Base-by-base conservation (phyloP, 2,113 vertebrate genomes). In the Tragulus kanchil region DNA sequence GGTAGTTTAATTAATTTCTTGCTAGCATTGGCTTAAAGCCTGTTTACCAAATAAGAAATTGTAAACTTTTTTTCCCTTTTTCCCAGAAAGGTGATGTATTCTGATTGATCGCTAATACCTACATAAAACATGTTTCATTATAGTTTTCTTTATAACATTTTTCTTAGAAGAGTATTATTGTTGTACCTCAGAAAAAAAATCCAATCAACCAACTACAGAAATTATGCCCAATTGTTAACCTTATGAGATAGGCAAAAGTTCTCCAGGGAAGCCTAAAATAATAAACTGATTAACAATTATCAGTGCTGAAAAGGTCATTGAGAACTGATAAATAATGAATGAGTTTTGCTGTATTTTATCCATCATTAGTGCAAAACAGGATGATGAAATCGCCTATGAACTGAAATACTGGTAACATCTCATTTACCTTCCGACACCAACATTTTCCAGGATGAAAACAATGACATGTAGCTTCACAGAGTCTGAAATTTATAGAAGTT, bases 131-230 rank as follows among this genome's bases (percentile, higher is more conserved):
- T 91, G 69, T 97, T 95, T 65, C 50, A 89, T 84, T 97, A 98
- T 73, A 97, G 91, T 96, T 97, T 91, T 85, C 45, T 97, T 98
- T 94, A 97, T 79, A 94, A 97, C 6, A 95, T 97, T 92, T 73
- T 98, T 97, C 89, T 96, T 96, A 48, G 96, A 96, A 94, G 21
- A 96, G 77, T 25, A 86, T 83, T 97, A 59, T 14, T 97, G 90
- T 85, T 95, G 88, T 89, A 97, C 95, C 97, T 98, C 93, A 97
- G 96, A 95, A 97, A 98, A 98, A 98, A 98, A 97, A 95, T 91
- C 93, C 26, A 97, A 97, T 93, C 92, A 98, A 98, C 97, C 97
- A 98, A 97, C 96, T 97, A 98, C 23, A 97, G 96, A 98, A 98
- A 98, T 98, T 97, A 98, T 91, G 95, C 56, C 97, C 96, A 97